Evolutionary conservation across 1,140 invertebrate species (phyloP).

Genomic region (Trinorchestia longiramus): DNA sequence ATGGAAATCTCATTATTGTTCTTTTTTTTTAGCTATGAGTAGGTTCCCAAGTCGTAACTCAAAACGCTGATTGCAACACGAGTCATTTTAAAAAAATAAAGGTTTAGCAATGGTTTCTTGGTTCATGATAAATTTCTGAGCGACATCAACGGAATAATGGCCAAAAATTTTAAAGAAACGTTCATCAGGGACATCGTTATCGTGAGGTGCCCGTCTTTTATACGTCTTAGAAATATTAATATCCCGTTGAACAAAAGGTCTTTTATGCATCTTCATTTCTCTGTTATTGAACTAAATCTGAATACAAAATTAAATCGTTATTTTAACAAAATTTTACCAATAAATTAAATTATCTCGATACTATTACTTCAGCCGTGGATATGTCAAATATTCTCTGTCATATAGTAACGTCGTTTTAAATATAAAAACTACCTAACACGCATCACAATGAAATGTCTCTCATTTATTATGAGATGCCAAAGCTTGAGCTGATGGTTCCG

Average conservation of each 20-base stretch:
- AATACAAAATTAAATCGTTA: background rate
- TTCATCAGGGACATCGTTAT: background rate
- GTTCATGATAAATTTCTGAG: background rate
- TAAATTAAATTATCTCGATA: too few species aligned
- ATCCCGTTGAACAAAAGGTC: background rate
- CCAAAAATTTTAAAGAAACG: background rate
- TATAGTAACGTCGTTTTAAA: too few species aligned
- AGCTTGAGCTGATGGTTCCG: too few species aligned
- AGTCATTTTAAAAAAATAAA: background rate
- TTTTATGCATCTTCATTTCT: background rate
- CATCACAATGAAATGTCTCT: too few species aligned
- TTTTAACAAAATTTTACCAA: too few species aligned
- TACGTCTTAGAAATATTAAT: background rate
- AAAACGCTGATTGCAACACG: background rate
- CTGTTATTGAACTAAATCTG: background rate
- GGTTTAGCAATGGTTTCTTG: background rate
- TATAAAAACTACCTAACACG: too few species aligned
- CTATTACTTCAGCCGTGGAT: too few species aligned
- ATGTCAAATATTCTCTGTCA: too few species aligned
- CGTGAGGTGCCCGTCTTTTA: background rate
- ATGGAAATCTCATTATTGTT: background rate
- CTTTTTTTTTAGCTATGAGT: background rate
- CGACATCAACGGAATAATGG: background rate
- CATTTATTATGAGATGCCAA: too few species aligned
- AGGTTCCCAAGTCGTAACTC: background rate